Evolutionary conservation across 2,113 vertebrate species (phyloP).

Genomic region (Pituophis catenifer): DNA sequence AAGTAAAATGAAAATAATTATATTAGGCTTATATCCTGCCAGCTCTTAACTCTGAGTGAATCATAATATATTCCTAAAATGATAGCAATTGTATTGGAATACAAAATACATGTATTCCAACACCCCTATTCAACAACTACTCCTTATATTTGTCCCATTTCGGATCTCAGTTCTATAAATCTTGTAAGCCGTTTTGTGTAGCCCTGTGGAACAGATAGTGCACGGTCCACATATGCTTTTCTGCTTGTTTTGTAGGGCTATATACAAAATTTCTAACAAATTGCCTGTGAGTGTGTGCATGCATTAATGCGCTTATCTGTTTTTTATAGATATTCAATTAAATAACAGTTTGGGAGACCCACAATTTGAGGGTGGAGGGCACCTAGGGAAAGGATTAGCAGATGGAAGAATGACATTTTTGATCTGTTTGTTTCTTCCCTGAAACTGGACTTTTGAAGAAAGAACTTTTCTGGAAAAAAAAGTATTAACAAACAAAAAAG

Average conservation of each 20-base stretch:
- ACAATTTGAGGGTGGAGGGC: neutral
- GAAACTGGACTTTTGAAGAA: neutral
- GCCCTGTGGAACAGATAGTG: neutral
- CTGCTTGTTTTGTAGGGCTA: neutral
- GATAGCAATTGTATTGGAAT: neutral
- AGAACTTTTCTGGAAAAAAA: neutral
- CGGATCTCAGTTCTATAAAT: neutral
- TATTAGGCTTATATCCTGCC: neutral
- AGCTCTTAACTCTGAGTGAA: neutral
- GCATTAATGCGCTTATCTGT: neutral
- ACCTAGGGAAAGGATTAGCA: neutral
- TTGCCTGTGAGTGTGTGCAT: neutral
- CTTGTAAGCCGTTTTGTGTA: neutral
- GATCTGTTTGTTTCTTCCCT: neutral
- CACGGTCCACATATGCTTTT: neutral
- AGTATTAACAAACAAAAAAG: neutral
- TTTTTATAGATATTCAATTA: neutral
- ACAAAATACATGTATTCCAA: neutral
- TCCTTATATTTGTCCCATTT: neutral
- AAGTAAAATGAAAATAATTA: neutral
- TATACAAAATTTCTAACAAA: neutral
- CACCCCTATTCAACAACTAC: neutral
- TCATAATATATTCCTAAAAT: neutral
- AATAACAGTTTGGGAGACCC: neutral
- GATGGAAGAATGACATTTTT: neutral